phyloP scores from a whole-genome alignment of 2,113 vertebrate genomes.

The Calcarius ornatus region DNA sequence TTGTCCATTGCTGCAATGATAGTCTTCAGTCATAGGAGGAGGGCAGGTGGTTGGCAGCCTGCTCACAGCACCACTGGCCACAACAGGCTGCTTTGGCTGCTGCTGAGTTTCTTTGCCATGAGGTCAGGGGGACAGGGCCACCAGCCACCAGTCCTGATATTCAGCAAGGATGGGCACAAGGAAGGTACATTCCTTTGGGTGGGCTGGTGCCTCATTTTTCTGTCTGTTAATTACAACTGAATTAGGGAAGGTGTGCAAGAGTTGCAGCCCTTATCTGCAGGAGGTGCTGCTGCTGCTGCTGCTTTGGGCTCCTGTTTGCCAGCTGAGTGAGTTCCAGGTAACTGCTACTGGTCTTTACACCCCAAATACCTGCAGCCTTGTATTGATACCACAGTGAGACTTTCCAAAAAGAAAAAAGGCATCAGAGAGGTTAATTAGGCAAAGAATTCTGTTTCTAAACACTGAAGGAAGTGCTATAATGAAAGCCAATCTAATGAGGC shows the following conservation, averaged over 20 bases:
- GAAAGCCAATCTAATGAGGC: background rate
- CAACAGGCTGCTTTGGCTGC: background rate
- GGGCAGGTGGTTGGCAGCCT: background rate
- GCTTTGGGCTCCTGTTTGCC: constrained; percentile 62
- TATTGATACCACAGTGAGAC: background rate
- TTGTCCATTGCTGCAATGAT: background rate
- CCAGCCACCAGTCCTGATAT: background rate
- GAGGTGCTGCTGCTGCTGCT: constrained; percentile 14
- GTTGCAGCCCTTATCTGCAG: constrained; percentile 51
- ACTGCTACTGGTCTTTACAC: background rate
- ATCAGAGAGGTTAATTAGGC: background rate
- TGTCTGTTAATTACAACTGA: constrained; percentile 28
- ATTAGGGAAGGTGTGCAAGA: constrained; percentile 6
- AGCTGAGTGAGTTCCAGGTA: constrained; percentile 43
- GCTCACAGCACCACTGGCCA: background rate
- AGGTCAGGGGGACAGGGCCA: background rate
- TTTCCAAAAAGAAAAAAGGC: background rate
- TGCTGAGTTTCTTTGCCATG: rapidly evolving
- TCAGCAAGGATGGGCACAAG: constrained; percentile 7
- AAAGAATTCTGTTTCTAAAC: background rate
- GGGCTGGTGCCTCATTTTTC: constrained; percentile 62
- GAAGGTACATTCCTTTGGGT: background rate
- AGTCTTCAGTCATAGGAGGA: background rate
- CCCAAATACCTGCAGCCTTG: background rate
- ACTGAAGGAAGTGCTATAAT: background rate